Conservation (phyloP, 2,113 vertebrate species). For the Zootoca vivipara region DNA sequence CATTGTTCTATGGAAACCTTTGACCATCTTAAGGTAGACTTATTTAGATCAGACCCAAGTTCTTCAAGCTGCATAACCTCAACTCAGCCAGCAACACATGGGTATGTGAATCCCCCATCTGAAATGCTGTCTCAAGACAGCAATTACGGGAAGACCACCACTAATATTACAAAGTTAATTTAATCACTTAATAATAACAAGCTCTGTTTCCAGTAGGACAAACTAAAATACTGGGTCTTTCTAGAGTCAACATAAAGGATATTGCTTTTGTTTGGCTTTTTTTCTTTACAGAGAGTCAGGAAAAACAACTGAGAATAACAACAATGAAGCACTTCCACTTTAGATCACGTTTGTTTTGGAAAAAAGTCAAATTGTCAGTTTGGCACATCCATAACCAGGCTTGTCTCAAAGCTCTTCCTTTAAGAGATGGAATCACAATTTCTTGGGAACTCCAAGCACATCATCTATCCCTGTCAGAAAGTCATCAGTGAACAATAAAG, state of each 20-base stretch:
- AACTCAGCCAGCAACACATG: neutral
- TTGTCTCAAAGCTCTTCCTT: constrained; percentile 64
- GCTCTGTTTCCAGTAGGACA: neutral
- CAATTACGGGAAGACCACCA: neutral
- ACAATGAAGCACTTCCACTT: neutral
- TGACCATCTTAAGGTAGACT: neutral
- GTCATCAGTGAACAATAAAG: constrained; percentile 68
- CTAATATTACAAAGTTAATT: neutral
- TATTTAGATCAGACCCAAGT: neutral
- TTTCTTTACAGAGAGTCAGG: neutral
- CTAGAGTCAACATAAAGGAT: constrained; percentile 36
- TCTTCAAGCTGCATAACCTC: neutral
- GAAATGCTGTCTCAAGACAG: neutral
- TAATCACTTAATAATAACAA: neutral
- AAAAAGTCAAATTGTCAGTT: constrained; percentile 53
- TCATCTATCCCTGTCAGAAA: constrained; percentile 76
- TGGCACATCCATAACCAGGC: constrained; percentile 54
- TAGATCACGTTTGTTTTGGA: constrained; percentile 24
- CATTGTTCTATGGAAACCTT: neutral
- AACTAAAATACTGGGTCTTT: neutral
- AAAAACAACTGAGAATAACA: constrained; percentile 40
- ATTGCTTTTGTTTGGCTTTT: neutral
- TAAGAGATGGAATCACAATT: constrained; percentile 73
- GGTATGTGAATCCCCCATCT: neutral
- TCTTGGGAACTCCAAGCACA: constrained; percentile 70